Percentiles rank a stretch among this genome's conserved stretches.
Evolutionary conservation across 2,888 invertebrate genomes (phyloP).

Genomic region (Aporophyla lueneburgensis): DNA sequence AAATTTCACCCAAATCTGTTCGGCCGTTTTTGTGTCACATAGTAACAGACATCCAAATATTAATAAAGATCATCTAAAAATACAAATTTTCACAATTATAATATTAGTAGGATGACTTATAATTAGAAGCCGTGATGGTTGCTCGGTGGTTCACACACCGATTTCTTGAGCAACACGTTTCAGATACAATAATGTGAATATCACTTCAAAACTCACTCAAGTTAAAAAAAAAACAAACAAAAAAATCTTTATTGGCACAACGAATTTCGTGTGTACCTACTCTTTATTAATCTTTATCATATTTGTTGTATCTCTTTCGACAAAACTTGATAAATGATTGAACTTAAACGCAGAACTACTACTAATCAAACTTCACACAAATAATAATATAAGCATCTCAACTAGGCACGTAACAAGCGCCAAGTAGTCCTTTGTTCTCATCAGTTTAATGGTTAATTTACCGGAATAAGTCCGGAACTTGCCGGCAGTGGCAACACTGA

Average conservation of each 20-base stretch:
- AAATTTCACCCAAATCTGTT: too few relatives aligned
- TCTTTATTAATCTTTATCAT: background rate
- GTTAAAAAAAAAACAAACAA: too few relatives aligned
- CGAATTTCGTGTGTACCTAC: background rate
- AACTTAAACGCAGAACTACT: slow-evolving; percentile 18
- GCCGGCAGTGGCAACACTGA: slow-evolving; percentile 57
- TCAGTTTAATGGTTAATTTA: slow-evolving; percentile 71
- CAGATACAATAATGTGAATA: background rate
- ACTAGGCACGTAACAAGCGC: slow-evolving; percentile 44
- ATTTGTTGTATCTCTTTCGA: background rate
- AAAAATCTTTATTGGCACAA: background rate
- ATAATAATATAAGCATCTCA: slow-evolving; percentile 31
- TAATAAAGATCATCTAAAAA: too few relatives aligned
- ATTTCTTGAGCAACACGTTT: background rate
- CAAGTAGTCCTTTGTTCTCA: slow-evolving; percentile 63
- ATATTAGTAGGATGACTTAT: background rate
- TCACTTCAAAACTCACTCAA: background rate
- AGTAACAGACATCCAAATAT: too few relatives aligned
- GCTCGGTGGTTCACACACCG: background rate
- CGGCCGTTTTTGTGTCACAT: too few relatives aligned
- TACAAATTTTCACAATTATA: too few relatives aligned
- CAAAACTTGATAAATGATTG: slow-evolving; percentile 5
- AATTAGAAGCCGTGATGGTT: background rate
- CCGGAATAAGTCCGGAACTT: slow-evolving; percentile 69
- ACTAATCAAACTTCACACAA: slow-evolving; percentile 38